phyloP scores from a whole-genome alignment of 2,113 vertebrate species.

The Tachycineta bicolor region DNA sequence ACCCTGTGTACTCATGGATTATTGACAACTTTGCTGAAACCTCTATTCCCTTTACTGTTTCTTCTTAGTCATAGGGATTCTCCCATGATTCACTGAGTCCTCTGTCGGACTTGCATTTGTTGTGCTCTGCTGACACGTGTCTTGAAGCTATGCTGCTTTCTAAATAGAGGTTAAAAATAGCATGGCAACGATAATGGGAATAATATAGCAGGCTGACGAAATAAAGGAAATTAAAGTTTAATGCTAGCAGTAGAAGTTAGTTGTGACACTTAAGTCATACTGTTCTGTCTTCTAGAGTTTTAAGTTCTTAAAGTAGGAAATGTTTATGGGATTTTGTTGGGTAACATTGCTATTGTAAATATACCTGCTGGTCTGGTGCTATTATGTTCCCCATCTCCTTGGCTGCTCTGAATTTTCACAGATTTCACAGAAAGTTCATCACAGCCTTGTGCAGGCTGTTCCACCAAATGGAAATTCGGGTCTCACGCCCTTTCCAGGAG shows the following conservation, averaged over 20 bases:
- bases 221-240: conserved; percentile 1
- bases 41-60: background rate
- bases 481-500: background rate
- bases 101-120: background rate
- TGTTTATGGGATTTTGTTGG: background rate
- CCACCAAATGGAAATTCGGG: background rate
- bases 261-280: background rate
- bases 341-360: background rate
- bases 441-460: background rate
- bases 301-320: background rate
- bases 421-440: background rate
- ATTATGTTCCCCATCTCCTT: background rate
- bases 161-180: background rate
- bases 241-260: background rate
- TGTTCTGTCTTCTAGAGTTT: background rate
- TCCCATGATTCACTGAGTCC: background rate
- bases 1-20: background rate
- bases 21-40: background rate
- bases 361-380: background rate
- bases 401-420: background rate
- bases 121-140: background rate
- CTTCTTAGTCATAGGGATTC: background rate
- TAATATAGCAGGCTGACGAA: background rate
- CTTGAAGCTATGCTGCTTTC: background rate
- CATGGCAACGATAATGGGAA: background rate